These are phyloP conservation scores for Argyrosomus regius DNA, from an alignment of 2,797 vertebrate genomes.

Conservation along the genomic window DNA sequence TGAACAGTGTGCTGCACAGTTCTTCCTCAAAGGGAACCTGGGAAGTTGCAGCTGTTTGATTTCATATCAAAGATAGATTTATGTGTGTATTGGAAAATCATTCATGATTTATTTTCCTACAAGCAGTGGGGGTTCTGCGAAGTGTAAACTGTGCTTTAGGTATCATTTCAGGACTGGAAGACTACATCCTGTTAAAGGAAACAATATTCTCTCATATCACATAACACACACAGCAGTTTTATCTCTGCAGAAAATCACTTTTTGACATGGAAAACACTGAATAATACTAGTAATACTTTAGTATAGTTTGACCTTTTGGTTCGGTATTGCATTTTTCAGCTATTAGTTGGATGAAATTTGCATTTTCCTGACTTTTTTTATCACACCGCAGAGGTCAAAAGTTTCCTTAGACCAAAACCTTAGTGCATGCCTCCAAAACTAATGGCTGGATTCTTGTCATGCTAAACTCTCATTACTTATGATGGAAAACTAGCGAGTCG, in stretches of 20 bases:
- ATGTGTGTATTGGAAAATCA: neutral
- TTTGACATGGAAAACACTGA: neutral
- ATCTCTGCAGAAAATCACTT: neutral
- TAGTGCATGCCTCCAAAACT: neutral
- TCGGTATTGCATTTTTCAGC: neutral
- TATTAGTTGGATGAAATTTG: no score
- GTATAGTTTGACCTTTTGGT: no score
- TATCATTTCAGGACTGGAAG: neutral
- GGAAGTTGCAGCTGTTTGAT: slow-evolving; percentile 20
- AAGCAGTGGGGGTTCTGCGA: neutral
- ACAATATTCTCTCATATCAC: neutral
- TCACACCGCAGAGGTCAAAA: neutral
- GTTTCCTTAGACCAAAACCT: neutral
- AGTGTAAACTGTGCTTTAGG: no score
- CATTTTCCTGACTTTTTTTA: no score
- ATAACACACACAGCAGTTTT: neutral
- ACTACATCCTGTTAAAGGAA: neutral
- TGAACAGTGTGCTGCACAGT: slow-evolving; percentile 13
- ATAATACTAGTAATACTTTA: neutral
- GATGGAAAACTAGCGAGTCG: no score
- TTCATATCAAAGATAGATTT: slow-evolving; percentile 9
- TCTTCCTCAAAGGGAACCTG: slow-evolving; percentile 1
- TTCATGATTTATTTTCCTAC: slow-evolving; percentile 29
- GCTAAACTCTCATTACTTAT: neutral
- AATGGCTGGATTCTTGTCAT: neutral